Base-by-base conservation (phyloP, 2,888 invertebrate species). In the Itoplectis maculator region DNA sequence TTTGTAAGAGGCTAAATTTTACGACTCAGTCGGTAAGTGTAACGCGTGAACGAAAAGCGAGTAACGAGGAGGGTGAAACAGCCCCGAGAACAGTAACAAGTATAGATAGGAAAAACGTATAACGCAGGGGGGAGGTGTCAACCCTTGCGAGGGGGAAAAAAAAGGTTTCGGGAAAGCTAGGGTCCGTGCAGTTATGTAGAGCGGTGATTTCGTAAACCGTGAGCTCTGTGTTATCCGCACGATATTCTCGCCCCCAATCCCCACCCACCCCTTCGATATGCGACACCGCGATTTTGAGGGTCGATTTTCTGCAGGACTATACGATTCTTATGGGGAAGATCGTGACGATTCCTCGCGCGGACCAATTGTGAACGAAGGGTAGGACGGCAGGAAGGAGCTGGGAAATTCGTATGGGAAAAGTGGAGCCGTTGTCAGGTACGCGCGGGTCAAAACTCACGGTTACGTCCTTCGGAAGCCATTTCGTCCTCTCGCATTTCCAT, bases 211-310 rank as follows among this genome's bases (percentile, higher is more conserved):
- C 59, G 15, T 7, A 9, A 68, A 68, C 18, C n/a, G n/a, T 3
- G 75, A 15, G 6, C 51, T 79, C 40, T 56, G 40, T n/a, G 66
- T 72, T 40, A 68, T 51, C 56, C 73, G 40, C 15, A 66, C 56
- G 66, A 73, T 74, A 74, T 73, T 68, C 59, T 40, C 73, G 40
- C 68, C 73, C 65, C 29, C 73, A 56, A n/a, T n/a, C n/a, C n/a
- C n/a, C n/a, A n/a, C n/a, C n/a, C n/a, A n/a, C n/a, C n/a, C n/a
- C n/a, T n/a, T n/a, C n/a, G n/a, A 40, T 74, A 79, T 56, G 66
- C 54, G 74, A 68, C 66, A 49, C 66, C 66, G 56, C 65, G 47
- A 73, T 68, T 79, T 79, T 73, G 37, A 73, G 73, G 79, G 73
- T 74, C 68, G 37, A 74, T 79, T 68, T 42, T 9, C 45, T 68